A percentile compares a stretch with the other conserved stretches of the same genome.
phyloP scores from a whole-genome alignment of 2,797 vertebrate species.

The Neostethus bicornis region DNA sequence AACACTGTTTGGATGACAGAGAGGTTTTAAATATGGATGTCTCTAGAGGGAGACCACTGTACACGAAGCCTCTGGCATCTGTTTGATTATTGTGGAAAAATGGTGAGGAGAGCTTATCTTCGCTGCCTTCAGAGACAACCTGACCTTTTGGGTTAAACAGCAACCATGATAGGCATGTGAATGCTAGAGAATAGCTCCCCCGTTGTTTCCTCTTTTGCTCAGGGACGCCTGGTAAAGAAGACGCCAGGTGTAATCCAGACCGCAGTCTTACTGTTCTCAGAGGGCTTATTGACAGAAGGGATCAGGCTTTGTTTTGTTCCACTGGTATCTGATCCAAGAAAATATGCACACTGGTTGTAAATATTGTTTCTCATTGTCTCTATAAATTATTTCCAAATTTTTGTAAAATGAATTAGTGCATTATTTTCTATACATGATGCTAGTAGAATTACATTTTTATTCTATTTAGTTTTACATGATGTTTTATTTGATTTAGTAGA shows the following conservation, averaged over 20 bases:
- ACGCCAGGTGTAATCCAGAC: constrained; percentile 32
- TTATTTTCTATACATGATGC: background rate
- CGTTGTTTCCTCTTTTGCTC: constrained; percentile 28
- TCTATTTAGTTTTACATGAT: background rate
- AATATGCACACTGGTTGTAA: constrained; percentile 28
- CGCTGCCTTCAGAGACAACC: constrained; percentile 37
- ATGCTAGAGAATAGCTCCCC: constrained; percentile 35
- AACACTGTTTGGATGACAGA: constrained; percentile 37
- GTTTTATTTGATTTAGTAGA: background rate
- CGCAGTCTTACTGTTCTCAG: constrained; percentile 49
- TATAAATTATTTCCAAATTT: background rate
- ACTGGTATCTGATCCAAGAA: constrained; percentile 34
- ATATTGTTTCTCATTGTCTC: background rate
- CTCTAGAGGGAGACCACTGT: constrained; percentile 22
- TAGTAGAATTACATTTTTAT: background rate
- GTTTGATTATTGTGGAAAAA: constrained; percentile 57
- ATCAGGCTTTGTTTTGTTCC: constrained; percentile 31
- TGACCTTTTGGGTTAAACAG: constrained; percentile 47
- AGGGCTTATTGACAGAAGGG: constrained; percentile 47
- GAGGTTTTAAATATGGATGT: constrained; percentile 59
- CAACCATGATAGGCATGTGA: constrained; percentile 20
- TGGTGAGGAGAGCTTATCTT: constrained; percentile 42
- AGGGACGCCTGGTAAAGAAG: constrained; percentile 25
- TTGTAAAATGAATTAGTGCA: background rate
- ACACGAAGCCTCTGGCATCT: constrained; percentile 35